Evolutionary conservation across 2,797 vertebrate species (phyloP), one percentile per base, ranked within the genome.

Genomic region (Apogon talboti): DNA sequence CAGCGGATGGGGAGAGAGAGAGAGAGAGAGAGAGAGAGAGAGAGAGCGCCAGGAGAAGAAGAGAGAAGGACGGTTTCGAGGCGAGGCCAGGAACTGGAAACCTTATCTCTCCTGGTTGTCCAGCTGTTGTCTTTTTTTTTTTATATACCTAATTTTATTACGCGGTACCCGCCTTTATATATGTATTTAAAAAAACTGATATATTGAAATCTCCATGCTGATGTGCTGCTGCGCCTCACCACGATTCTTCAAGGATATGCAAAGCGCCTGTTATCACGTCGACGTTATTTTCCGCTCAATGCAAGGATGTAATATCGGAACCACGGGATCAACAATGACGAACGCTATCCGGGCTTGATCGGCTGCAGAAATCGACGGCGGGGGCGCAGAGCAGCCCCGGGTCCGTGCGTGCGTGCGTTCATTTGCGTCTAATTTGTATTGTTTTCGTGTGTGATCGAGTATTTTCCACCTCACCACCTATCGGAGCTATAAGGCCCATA

Each of bases 51-150:
- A 55, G 58, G 30, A 71, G 61, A 66, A 64, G 45, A 65, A 28
- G 64, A 85, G 76, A 70, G 68, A 74, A 65, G 77, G 79, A 86
- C 87, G 85, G 85, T 89, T 87, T 78, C 80, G 77, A 90, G 85
- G 90, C 90, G 86, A 88, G 85, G 88, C 87, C 79, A 86, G 75
- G 65, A 91, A 82, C 83, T 61, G 75, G 79, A 84, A 83, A 72
- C 62, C 53, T 16, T 33, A 18, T 73, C 76, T 76, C 66, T 72
- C 48, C 71, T 59, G 58, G 5, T 63, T 42, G 46, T 79, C 69
- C 80, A 76, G 75, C 78, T 77, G 76, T 72, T 76, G 28, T 80
- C 19, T 62, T 71, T 62, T 46, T 6, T 44, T 62, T 46, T 6
- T 44, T 14, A 24, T 24, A 18, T 37, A 24, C 46, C 43, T 4